Percentiles rank a stretch among this genome's conserved stretches.
Conservation (phyloP, 2,797 vertebrate species). For the Carduelis carduelis region DNA sequence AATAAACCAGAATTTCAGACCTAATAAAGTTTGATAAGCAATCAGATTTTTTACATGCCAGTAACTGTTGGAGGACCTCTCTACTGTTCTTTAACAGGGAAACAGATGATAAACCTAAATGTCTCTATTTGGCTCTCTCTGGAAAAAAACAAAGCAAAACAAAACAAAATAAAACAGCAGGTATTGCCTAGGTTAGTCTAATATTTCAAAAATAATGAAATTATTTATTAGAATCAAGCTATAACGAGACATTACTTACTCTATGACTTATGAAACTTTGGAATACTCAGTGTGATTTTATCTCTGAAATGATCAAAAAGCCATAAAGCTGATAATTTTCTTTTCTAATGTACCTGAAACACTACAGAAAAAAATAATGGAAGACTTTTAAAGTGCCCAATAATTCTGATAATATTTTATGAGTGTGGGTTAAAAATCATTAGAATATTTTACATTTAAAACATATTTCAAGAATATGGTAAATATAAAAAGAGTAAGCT, state of each 20-base stretch:
- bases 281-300: not conserved
- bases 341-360: not conserved
- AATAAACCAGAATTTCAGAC: not conserved
- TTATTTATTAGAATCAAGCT: not conserved
- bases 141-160: not conserved
- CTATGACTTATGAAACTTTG: not conserved
- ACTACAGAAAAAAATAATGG: not conserved
- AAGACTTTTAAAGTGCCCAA: not conserved
- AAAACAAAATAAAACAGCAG: not conserved
- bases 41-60: not conserved
- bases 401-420: not conserved
- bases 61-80: not conserved
- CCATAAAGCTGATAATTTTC: not conserved
- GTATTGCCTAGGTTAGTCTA: not conserved
- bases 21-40: not conserved
- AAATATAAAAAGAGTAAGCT: not conserved
- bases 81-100: not conserved
- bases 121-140: not conserved
- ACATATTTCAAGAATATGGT: not conserved
- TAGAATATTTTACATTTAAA: not conserved
- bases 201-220: not conserved
- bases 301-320: not conserved
- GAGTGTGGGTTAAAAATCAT: not conserved
- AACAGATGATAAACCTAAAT: not conserved
- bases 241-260: not conserved